Evolutionary conservation across 2,888 invertebrate species (phyloP).

Genomic region (Rhopalosiphum nymphaeae): DNA sequence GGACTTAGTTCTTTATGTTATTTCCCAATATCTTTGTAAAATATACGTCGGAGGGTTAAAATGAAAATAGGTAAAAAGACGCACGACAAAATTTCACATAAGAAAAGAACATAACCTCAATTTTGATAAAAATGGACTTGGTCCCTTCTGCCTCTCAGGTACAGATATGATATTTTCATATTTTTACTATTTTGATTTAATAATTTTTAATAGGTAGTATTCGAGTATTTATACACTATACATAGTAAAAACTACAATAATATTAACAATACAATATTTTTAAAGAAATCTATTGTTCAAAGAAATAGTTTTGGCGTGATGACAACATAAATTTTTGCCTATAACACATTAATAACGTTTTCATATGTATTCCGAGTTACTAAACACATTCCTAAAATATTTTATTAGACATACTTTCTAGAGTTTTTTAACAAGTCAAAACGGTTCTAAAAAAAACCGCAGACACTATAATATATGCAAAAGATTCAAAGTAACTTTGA

Average conservation of each 20-base stretch:
- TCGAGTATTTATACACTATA: background rate
- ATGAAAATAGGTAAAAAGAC: too few relatives aligned
- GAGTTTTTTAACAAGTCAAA: background rate
- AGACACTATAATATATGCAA: background rate
- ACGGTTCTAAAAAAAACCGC: too few relatives aligned
- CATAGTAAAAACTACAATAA: background rate
- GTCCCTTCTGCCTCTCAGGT: too few relatives aligned
- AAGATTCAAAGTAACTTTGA: background rate
- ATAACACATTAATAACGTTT: background rate
- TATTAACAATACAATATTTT: background rate
- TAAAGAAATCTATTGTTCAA: too few relatives aligned
- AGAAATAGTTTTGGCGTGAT: too few relatives aligned
- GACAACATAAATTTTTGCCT: too few relatives aligned
- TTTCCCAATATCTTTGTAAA: too few relatives aligned
- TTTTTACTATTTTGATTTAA: background rate
- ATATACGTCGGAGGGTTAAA: too few relatives aligned
- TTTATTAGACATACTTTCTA: background rate
- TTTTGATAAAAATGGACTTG: too few relatives aligned
- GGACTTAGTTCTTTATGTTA: too few relatives aligned
- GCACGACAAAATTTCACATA: too few relatives aligned
- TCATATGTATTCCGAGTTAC: background rate
- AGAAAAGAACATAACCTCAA: too few relatives aligned
- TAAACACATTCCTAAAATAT: background rate
- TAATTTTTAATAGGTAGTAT: background rate
- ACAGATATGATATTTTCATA: background rate